Conservation (phyloP, 2,113 vertebrate genomes). For the Bungarus multicinctus region DNA sequence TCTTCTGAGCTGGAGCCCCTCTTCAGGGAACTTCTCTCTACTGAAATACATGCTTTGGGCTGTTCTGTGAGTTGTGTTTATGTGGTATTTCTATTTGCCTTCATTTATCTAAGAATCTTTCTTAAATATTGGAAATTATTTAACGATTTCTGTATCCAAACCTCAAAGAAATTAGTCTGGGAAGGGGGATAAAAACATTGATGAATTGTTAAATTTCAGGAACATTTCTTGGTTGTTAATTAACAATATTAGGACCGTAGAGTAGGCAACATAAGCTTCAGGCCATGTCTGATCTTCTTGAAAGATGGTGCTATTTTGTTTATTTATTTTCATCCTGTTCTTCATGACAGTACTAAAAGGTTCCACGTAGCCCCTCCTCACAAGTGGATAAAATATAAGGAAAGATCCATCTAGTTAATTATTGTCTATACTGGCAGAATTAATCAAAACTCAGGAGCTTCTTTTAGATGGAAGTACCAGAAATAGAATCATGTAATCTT, state of each 20-base stretch:
- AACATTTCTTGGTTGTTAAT: not conserved
- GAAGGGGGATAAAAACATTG: not conserved
- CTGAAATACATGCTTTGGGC: not conserved
- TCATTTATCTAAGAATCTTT: not conserved
- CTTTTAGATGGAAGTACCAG: not conserved
- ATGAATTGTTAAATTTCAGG: not conserved
- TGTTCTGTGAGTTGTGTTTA: not conserved
- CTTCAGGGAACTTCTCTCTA: not conserved
- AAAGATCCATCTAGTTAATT: not conserved
- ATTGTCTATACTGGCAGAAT: not conserved
- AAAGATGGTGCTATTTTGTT: not conserved
- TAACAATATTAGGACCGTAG: not conserved
- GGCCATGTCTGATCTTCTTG: not conserved
- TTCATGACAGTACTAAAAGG: not conserved
- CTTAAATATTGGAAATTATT: not conserved
- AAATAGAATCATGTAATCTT: not conserved
- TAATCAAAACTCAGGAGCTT: not conserved
- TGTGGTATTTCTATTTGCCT: not conserved
- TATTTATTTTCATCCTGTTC: not conserved
- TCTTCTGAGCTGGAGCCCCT: not conserved
- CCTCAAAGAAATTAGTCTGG: not conserved
- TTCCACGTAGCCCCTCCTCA: not conserved
- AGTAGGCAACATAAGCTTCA: not conserved
- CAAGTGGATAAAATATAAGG: not conserved
- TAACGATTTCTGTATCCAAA: not conserved